Conservation (phyloP, 2,888 invertebrate species). For the Lepeophtheirus nordmannii region DNA sequence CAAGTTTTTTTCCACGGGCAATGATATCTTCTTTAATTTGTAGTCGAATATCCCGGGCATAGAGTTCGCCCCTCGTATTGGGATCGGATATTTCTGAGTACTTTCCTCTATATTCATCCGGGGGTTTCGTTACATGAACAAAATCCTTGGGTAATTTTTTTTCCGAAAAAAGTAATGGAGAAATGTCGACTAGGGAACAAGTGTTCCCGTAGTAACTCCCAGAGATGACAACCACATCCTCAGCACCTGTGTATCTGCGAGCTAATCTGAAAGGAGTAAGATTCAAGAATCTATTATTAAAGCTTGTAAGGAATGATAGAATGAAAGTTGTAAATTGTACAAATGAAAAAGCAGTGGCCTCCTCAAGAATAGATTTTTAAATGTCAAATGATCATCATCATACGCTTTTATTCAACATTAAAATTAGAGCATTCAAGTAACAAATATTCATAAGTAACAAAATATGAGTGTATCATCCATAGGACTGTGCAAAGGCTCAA, state of each 20-base stretch:
- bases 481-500: constrained; percentile 11
- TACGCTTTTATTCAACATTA: no score
- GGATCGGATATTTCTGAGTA: constrained; percentile 3
- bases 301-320: no score
- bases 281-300: no score
- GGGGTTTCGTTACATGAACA: constrained; percentile 31
- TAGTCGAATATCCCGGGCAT: constrained; percentile 24
- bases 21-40: constrained; percentile 25
- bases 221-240: constrained; percentile 13
- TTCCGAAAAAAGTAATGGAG: constrained; percentile 28
- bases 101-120: constrained; percentile 30
- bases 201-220: constrained; percentile 42
- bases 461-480: not conserved
- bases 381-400: no score
- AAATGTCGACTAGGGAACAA: constrained; percentile 34
- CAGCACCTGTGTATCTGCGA: constrained; percentile 4
- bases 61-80: not conserved
- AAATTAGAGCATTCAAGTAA: no score
- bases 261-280: constrained; percentile 17
- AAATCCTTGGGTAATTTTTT: constrained; percentile 29
- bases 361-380: no score
- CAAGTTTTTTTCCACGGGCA: constrained; percentile 27
- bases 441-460: no score
- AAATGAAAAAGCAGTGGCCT: no score
- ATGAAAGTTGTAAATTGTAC: no score